Base-by-base conservation (phyloP, 2,113 vertebrate genomes). In the Amia ocellicauda region DNA sequence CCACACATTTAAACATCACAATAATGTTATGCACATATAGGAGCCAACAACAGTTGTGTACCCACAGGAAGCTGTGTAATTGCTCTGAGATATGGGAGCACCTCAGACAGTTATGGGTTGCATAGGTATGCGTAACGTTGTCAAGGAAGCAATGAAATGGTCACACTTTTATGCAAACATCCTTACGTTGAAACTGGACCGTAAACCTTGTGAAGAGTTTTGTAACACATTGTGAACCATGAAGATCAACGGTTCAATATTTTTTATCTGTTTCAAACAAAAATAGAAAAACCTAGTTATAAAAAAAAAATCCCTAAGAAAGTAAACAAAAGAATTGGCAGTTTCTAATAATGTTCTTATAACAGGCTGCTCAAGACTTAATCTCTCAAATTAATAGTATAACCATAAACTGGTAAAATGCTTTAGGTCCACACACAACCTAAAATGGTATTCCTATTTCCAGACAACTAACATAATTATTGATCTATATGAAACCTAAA, bases 261-360 rank as follows among this genome's bases (percentile, higher is more conserved):
- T 91, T 90, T 93, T 92, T 86, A 93, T 94, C 93, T 94, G 91
- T 92, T 91, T 89, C 87, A 91, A 88, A 94, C 88, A 91, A 85
- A 91, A 91, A 87, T 86, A 85, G 76, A 90, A 84, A 90, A 5
- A 84, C 54, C 53, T 42, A 22, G 53, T 64, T 64, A 64, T 50
- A 54, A 36, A 5, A 36, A 36, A 36, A 36, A 36, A 7, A 11
- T 36, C 31, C 31, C 31, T 36, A 1, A 11, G 11, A 36, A 36
- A 36, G 31, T 11, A 36, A 5, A 36, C 31, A 36, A 36, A n/a
- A 36, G 31, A 7, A 36, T 36, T 36, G 31, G 5, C 5, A 36
- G 5, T 36, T 1, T 36, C 31, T 36, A n/a, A n/a, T 36, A 5
- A 36, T 7, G 1, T 36, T 36, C 31, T n/a, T n/a, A 36, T 11